Percentiles rank a stretch among this genome's conserved stretches.
Evolutionary conservation across 1,140 invertebrate genomes (phyloP).

Genomic region (Samia ricini): DNA sequence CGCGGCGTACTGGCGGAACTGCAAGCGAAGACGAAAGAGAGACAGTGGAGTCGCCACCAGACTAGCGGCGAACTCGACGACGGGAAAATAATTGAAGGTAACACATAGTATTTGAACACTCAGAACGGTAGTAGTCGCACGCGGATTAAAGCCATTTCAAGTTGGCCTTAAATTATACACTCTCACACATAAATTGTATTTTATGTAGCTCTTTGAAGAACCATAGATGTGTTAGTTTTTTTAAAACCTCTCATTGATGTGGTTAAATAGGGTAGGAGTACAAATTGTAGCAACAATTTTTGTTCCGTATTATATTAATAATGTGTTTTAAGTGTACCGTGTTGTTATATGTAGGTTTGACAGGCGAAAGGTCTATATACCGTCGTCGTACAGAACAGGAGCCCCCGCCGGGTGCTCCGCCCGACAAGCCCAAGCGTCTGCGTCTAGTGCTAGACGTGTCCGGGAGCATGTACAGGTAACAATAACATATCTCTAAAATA

Average conservation of each 20-base stretch:
- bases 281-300: too few species aligned
- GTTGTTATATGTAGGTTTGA: conserved; percentile 78
- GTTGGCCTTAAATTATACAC: too few species aligned
- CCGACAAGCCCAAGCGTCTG: conserved; percentile 93
- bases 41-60: conserved; percentile 95
- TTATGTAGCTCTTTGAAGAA: too few species aligned
- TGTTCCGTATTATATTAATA: too few species aligned
- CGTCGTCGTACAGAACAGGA: conserved; percentile 88
- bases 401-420: conserved; percentile 90
- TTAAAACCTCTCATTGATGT: too few species aligned
- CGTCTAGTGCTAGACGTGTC: conserved; percentile 94
- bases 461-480: conserved; percentile 95
- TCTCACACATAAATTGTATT: too few species aligned
- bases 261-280: too few species aligned
- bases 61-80: conserved; percentile 97
- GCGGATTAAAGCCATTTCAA: too few species aligned
- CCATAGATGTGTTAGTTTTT: too few species aligned
- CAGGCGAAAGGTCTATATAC: conserved; percentile 96
- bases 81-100: conserved; percentile 95
- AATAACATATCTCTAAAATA: not conserved
- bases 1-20: conserved; percentile 83
- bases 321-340: too few species aligned
- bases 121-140: too few species aligned
- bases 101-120: not conserved
- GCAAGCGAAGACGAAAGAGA: conserved; percentile 95